phyloP scores from a whole-genome alignment of 2,888 invertebrate genomes.

The Drosophila basisetae region DNA sequence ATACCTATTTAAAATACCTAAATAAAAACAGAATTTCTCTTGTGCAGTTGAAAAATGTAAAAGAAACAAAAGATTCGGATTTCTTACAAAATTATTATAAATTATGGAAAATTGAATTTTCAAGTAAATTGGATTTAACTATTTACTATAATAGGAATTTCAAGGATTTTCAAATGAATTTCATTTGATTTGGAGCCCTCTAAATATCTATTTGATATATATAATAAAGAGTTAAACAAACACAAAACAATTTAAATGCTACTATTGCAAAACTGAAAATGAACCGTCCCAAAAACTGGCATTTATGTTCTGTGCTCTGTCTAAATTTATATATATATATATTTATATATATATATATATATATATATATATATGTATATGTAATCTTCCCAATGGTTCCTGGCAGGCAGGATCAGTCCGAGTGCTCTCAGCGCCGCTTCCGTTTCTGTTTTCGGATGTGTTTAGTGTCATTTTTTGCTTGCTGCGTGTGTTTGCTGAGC shows the following conservation, averaged over 20 bases:
- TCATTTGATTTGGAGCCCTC: background rate
- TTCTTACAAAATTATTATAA: background rate
- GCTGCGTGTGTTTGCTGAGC: conserved; percentile 49
- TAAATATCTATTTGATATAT: background rate
- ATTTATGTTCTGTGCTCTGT: background rate
- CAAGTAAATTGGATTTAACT: background rate
- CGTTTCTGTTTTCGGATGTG: conserved; percentile 21
- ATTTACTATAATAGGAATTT: background rate
- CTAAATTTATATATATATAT: background rate
- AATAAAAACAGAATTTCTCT: background rate
- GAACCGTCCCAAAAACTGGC: background rate
- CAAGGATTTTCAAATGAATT: background rate
- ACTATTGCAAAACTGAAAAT: background rate
- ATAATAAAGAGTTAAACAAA: background rate
- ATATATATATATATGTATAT: background rate
- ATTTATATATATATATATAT: background rate
- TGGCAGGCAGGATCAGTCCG: conserved; percentile 16
- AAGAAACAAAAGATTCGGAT: background rate
- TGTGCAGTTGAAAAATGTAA: background rate
- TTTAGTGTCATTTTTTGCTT: conserved; percentile 25
- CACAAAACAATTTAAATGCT: background rate
- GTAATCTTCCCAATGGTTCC: background rate
- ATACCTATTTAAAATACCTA: background rate
- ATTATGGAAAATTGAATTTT: background rate
- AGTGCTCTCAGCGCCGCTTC: conserved; percentile 1